Base-by-base conservation (phyloP, 2,888 invertebrate genomes). In the Scaptomyza polygonia region DNA sequence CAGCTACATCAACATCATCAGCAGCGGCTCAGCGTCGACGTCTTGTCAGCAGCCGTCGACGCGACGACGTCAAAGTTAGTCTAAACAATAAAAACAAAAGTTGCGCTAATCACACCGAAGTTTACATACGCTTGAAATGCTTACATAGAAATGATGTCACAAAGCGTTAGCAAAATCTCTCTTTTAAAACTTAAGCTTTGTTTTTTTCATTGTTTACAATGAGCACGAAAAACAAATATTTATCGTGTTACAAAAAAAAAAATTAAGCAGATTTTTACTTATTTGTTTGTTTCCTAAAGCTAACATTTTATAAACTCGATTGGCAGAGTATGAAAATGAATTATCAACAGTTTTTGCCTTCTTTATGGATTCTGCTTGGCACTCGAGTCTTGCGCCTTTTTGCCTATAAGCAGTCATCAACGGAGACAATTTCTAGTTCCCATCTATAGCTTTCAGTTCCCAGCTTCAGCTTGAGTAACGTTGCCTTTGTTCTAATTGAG, bases 401-500 rank as follows among this genome's bases (percentile, higher is more conserved):
- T 40, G 51, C 21, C 25, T 44, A 39, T 53, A 68, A 67, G 48
- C 58, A 56, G n/a, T 34, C 53, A 65, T 42, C 44, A 49, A 25
- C 57, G 52, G 58, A 47, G 36, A 18, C 36, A 16, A 16, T 42
- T 32, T 40, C 36, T 29, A 25, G 61, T 27, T 36, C 12, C 36
- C 27, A 25, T 49, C 30, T 34, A 12, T 8, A 36, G 39, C 40
- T 45, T 14, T 8, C 4, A 14, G 36, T 12, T 36, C 8, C 21
- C 25, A 16, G 44, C 29, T 45, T 25, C 29, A 29, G 27, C 58
- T 42, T 36, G 49, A 48, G 54, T 67, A 43, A 16, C 51, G 21
- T 53, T 70, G 85, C 81, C 87, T 84, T 79, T 72, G 68, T 72
- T 68, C 67, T 87, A 86, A 86, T 86, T 86, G 85, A 86, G 86